phyloP scores from a whole-genome alignment of 2,888 invertebrate genomes.

The Rhagophthalmus giganteus region DNA sequence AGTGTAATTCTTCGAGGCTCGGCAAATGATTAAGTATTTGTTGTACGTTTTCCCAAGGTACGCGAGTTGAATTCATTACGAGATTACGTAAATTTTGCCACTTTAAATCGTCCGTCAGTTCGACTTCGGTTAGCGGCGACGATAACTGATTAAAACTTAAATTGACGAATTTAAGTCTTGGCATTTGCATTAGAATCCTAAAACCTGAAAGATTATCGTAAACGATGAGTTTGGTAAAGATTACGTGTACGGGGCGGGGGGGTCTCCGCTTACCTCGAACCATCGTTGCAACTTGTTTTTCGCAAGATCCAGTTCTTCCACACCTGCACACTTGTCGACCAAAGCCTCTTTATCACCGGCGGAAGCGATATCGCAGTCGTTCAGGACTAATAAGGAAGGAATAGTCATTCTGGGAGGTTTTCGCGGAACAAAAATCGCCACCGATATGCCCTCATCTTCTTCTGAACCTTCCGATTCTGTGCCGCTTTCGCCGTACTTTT shows the following conservation, averaged over 20 bases:
- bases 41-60: conserved; percentile 83
- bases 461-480: conserved; percentile 63
- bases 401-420: conserved; percentile 76
- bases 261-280: conserved; percentile 90
- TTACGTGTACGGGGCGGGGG: background rate
- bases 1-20: conserved; percentile 85
- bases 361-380: conserved; percentile 88
- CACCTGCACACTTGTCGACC: conserved; percentile 81
- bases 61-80: conserved; percentile 84
- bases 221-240: conserved; percentile 6
- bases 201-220: conserved; percentile 63
- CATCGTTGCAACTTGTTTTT: conserved; percentile 89
- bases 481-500: conserved; percentile 72
- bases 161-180: conserved; percentile 87
- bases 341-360: conserved; percentile 82
- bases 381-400: conserved; percentile 82
- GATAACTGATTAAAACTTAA: conserved; percentile 86
- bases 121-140: conserved; percentile 63
- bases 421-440: conserved; percentile 86
- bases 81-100: conserved; percentile 73
- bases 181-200: conserved; percentile 84
- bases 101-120: conserved; percentile 46
- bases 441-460: conserved; percentile 68
- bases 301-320: conserved; percentile 92
- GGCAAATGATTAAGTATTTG: conserved; percentile 75